Percentiles rank a stretch among this genome's conserved stretches.
Conservation (phyloP, 2,113 vertebrate species). For the Trichechus manatus region DNA sequence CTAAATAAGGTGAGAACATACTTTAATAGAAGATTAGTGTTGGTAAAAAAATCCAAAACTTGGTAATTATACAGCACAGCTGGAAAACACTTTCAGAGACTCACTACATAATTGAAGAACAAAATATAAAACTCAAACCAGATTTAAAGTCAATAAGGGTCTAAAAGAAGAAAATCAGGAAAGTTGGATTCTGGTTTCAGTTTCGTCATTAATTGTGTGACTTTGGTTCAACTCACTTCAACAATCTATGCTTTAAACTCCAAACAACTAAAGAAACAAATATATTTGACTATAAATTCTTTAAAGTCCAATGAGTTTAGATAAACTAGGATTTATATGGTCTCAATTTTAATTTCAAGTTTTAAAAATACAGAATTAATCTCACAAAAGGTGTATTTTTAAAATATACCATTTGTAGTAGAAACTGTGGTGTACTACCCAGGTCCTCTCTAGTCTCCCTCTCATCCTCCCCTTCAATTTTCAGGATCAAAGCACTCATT, state of each 20-base stretch:
- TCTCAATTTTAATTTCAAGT: constrained; percentile 7
- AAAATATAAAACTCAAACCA: constrained; percentile 39
- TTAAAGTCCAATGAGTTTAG: neutral
- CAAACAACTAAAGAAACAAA: neutral
- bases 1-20: constrained; percentile 11
- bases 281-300: neutral
- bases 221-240: neutral
- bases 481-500: neutral
- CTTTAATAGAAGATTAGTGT: neutral
- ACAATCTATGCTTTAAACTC: neutral
- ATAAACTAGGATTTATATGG: neutral
- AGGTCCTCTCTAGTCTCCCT: neutral
- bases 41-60: constrained; percentile 39
- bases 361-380: neutral
- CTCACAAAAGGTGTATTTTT: neutral
- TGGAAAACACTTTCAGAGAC: neutral
- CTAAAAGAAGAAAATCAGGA: neutral
- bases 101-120: neutral
- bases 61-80: constrained; percentile 7
- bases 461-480: neutral
- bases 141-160: neutral
- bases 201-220: neutral
- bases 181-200: neutral
- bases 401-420: neutral
- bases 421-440: neutral